phyloP scores from a whole-genome alignment of 2,113 vertebrate genomes.

The Sminthopsis crassicaudata region DNA sequence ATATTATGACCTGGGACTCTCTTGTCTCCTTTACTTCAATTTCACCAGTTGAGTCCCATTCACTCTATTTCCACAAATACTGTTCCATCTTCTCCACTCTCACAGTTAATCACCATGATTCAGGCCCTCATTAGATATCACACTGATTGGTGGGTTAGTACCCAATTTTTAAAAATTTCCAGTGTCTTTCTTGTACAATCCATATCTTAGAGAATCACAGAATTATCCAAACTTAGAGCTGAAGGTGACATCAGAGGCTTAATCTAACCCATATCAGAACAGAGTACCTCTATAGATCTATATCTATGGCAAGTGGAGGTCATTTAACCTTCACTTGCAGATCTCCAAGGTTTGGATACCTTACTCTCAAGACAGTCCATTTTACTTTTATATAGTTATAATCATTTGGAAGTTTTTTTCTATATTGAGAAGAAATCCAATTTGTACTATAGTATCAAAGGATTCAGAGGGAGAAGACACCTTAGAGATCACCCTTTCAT shows the following conservation, averaged over 20 bases:
- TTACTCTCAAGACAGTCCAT: not conserved
- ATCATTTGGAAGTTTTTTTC: not conserved
- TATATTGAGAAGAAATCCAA: not conserved
- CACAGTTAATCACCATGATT: not conserved
- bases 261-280: not conserved
- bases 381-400: not conserved
- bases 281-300: not conserved
- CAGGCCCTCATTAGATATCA: not conserved
- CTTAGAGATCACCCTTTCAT: not conserved
- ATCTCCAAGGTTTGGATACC: not conserved
- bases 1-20: not conserved
- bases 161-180: not conserved
- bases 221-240: not conserved
- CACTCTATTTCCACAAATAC: not conserved
- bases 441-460: not conserved
- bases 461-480: not conserved
- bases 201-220: not conserved
- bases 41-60: not conserved
- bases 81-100: not conserved
- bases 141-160: not conserved
- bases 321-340: not conserved
- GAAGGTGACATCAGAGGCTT: not conserved
- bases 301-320: not conserved
- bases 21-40: not conserved
- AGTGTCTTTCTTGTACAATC: not conserved